Percentiles rank a stretch among this genome's conserved stretches.
Evolutionary conservation across 2,888 invertebrate species (phyloP).

Genomic region (Minunthozetes semirufus): DNA sequence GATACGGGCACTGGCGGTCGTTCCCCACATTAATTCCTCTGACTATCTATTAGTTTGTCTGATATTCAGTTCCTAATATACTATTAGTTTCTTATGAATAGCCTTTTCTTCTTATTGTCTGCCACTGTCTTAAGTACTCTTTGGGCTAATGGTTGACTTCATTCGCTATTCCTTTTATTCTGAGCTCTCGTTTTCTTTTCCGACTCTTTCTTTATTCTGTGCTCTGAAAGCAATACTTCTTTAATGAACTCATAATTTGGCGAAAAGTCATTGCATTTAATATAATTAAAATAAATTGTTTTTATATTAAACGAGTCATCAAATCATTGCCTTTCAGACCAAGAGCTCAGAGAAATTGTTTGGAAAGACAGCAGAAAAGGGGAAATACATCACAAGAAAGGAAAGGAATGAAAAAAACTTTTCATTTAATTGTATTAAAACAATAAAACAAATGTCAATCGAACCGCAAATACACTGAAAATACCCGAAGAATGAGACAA

Average conservation of each 20-base stretch:
- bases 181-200: neutral
- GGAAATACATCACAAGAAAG: neutral
- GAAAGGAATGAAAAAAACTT: neutral
- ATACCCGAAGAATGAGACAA: too few relatives aligned
- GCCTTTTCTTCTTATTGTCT: neutral
- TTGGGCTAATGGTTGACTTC: constrained; percentile 8
- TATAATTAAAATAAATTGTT: constrained; percentile 9
- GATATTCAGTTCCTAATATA: neutral
- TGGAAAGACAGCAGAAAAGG: neutral
- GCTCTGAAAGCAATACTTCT: neutral
- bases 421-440: constrained; percentile 6
- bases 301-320: neutral
- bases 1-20: neutral
- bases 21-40: too few relatives aligned
- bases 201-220: neutral
- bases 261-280: constrained; percentile 15
- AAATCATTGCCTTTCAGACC: neutral
- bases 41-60: neutral
- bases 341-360: neutral
- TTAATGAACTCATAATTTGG: constrained; percentile 21
- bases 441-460: constrained; percentile 13
- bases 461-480: neutral
- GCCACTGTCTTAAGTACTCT: neutral
- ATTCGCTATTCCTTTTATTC: neutral
- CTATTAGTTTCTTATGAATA: neutral